These are phyloP conservation scores for Spatulosminthurus flaviceps DNA, from an alignment of 2,888 invertebrate genomes.

Conservation along the genomic window DNA sequence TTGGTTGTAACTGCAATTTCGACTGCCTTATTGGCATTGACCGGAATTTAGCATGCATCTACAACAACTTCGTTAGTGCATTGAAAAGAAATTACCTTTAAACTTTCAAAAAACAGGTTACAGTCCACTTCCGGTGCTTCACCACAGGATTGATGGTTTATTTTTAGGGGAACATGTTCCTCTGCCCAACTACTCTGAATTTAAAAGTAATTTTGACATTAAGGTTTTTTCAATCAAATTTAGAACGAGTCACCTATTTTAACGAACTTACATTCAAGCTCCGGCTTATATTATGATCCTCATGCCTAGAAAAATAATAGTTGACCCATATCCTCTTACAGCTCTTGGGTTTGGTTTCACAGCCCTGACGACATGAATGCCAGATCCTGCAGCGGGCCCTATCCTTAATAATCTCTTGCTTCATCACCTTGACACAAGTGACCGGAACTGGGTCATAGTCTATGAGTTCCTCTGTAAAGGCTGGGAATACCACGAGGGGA, in stretches of 20 bases:
- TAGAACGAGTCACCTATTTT: background rate
- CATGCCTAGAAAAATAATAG: background rate
- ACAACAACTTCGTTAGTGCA: no score
- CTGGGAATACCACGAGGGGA: constrained; percentile 38
- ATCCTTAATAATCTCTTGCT: background rate
- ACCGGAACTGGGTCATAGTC: constrained; percentile 32
- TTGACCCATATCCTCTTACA: background rate
- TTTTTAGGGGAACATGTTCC: constrained; percentile 16
- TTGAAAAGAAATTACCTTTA: constrained; percentile 33
- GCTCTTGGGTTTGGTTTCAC: background rate
- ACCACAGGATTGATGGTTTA: constrained; percentile 34
- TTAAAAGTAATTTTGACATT: background rate
- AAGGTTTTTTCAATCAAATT: background rate
- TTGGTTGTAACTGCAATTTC: no score
- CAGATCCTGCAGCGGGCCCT: constrained; percentile 19
- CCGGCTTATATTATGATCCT: background rate
- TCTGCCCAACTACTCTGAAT: background rate
- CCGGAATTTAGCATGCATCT: no score
- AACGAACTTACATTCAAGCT: background rate
- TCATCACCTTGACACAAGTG: background rate
- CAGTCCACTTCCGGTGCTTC: constrained; percentile 30
- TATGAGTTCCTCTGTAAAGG: background rate
- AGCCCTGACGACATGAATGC: constrained; percentile 23
- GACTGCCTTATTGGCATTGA: no score
- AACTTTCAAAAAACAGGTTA: constrained; percentile 16